A percentile compares a stretch with the other conserved stretches of the same genome.
Evolutionary conservation across 2,888 invertebrate species (phyloP).

Genomic region (Labia minor): DNA sequence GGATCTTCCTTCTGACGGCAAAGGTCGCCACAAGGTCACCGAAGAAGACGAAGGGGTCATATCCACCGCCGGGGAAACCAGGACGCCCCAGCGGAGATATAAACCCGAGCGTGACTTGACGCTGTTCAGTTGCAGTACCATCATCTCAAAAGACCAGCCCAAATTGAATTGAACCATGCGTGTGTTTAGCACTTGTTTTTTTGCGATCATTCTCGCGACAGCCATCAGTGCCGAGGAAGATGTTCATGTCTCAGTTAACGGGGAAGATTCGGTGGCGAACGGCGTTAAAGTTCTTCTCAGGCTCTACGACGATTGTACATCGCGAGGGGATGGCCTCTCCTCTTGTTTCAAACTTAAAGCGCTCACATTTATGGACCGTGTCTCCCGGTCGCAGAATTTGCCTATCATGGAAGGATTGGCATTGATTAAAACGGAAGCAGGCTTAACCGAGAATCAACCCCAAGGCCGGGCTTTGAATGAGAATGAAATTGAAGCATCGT

Average conservation of each 20-base stretch:
- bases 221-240: slow-evolving; percentile 37
- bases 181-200: background rate
- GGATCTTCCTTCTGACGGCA: background rate
- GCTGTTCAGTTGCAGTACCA: slow-evolving; percentile 7
- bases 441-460: slow-evolving; percentile 36
- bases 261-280: slow-evolving; percentile 44
- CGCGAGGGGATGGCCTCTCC: slow-evolving; percentile 52
- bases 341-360: slow-evolving; percentile 74
- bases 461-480: slow-evolving; percentile 45
- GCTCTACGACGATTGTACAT: slow-evolving; percentile 66
- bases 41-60: background rate
- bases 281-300: slow-evolving; percentile 27
- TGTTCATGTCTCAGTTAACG: slow-evolving; percentile 27
- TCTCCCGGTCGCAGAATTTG: slow-evolving; percentile 41
- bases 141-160: background rate
- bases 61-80: background rate
- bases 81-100: slow-evolving; percentile 3
- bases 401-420: slow-evolving; percentile 50
- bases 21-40: background rate
- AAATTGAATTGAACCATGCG: background rate
- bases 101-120: slow-evolving; percentile 5
- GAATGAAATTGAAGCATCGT: slow-evolving; percentile 55
- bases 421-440: slow-evolving; percentile 55
- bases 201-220: slow-evolving; percentile 29
- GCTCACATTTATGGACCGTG: slow-evolving; percentile 63